Percentiles rank a stretch among this genome's conserved stretches.
Conservation (phyloP, 1,140 invertebrate genomes). For the Neodiprion lecontei region DNA sequence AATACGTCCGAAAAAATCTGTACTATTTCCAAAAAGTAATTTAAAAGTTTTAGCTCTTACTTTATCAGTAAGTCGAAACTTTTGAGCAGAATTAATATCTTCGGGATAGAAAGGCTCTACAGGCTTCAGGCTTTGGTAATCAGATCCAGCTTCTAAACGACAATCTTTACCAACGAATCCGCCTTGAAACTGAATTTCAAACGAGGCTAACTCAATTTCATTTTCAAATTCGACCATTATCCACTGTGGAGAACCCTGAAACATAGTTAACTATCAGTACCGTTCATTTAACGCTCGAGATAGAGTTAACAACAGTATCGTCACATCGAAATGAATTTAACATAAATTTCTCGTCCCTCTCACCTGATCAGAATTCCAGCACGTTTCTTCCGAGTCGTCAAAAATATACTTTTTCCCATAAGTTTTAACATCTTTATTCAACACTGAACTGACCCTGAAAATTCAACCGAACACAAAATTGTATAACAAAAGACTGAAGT, state of each 20-base stretch:
- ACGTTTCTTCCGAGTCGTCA: constrained; percentile 69
- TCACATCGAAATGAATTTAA: background rate
- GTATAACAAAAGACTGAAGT: background rate
- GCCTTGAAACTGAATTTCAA: constrained; percentile 72
- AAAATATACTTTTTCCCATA: constrained; percentile 71
- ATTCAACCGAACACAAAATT: background rate
- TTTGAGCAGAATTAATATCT: constrained; percentile 67
- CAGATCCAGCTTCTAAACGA: constrained; percentile 52
- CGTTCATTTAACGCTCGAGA: constrained; percentile 19
- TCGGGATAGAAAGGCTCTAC: constrained; percentile 65
- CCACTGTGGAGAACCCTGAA: constrained; percentile 69
- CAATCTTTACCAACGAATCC: constrained; percentile 70
- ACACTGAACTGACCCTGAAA: constrained; percentile 69
- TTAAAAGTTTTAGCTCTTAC: constrained; percentile 48
- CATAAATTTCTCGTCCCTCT: background rate
- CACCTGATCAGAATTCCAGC: constrained; percentile 74
- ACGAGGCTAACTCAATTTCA: constrained; percentile 43
- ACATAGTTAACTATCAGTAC: constrained; percentile 27
- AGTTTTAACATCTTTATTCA: constrained; percentile 66
- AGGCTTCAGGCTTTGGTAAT: constrained; percentile 40
- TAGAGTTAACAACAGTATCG: background rate
- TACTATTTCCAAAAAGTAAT: constrained; percentile 59
- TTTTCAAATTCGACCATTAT: constrained; percentile 61
- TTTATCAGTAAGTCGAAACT: constrained; percentile 48
- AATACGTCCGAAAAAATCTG: constrained; percentile 65